Conservation (phyloP, 2,888 invertebrate species). For the Chouioia cunea region DNA sequence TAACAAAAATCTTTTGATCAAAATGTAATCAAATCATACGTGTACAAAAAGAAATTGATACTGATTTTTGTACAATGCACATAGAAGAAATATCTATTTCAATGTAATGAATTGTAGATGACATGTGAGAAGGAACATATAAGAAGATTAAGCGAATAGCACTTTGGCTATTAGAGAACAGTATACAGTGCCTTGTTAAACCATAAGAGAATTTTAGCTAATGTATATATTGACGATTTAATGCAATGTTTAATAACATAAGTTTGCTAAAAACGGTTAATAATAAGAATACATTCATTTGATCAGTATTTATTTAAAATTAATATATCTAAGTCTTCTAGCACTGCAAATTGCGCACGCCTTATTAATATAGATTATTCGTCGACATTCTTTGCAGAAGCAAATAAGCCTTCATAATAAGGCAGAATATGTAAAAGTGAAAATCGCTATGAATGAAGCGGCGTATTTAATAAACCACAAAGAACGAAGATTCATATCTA, state of each 20-base stretch:
- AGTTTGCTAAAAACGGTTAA: slow-evolving; percentile 21
- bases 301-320: slow-evolving; percentile 40
- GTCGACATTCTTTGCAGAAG: slow-evolving; percentile 16
- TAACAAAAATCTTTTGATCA: neutral
- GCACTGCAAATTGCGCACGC: slow-evolving; percentile 35
- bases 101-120: slow-evolving; percentile 28
- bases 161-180: slow-evolving; percentile 44
- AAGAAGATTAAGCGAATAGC: slow-evolving; percentile 29
- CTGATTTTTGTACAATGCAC: slow-evolving; percentile 7
- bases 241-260: slow-evolving; percentile 36
- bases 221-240: slow-evolving; percentile 37
- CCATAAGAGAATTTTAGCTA: slow-evolving; percentile 50
- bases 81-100: slow-evolving; percentile 15
- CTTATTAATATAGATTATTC: slow-evolving; percentile 18
- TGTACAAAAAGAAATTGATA: slow-evolving; percentile 15
- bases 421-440: slow-evolving; percentile 9
- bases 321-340: slow-evolving; percentile 20
- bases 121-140: slow-evolving; percentile 29
- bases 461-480: slow-evolving; percentile 31
- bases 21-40: neutral
- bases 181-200: slow-evolving; percentile 55
- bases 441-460: slow-evolving; percentile 20
- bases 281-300: slow-evolving; percentile 27
- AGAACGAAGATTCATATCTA: slow-evolving; percentile 29
- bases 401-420: slow-evolving; percentile 21